Conservation (phyloP, 2,888 invertebrate genomes). For the Drosophila monieri region DNA sequence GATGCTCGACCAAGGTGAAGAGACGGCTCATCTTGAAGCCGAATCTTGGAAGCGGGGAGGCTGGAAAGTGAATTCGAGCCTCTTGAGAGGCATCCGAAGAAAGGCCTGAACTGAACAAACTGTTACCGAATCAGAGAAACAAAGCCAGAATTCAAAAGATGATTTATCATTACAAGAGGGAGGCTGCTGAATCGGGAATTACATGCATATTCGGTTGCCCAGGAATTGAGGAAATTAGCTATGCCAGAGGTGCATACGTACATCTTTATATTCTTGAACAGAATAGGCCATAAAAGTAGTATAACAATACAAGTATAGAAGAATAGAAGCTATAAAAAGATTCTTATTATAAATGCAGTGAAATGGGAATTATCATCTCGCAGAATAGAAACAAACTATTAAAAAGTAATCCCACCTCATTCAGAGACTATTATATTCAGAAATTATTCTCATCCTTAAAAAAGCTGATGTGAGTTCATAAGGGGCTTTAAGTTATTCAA, state of each 20-base stretch:
- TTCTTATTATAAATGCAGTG: no score
- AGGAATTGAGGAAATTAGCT: conserved; percentile 33
- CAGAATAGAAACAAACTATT: no score
- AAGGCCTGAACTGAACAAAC: conserved; percentile 31
- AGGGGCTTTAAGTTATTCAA: no score
- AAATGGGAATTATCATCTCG: no score
- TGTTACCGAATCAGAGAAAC: conserved; percentile 50
- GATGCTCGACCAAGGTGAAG: conserved; percentile 57
- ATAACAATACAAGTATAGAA: no score
- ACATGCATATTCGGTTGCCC: conserved; percentile 68
- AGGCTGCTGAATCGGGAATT: conserved; percentile 18
- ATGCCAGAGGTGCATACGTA: conserved; percentile 12
- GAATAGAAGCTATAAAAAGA: no score
- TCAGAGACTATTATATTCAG: no score
- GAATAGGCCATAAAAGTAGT: no score
- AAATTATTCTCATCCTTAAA: no score
- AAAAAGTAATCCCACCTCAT: no score
- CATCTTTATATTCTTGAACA: background rate
- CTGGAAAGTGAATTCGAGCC: conserved; percentile 6
- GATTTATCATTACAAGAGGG: conserved; percentile 68
- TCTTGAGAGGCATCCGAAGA: conserved; percentile 52
- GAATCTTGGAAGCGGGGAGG: conserved; percentile 30
- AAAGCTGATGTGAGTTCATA: no score
- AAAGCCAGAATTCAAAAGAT: conserved; percentile 64
- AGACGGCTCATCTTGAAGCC: conserved; percentile 42